phyloP scores from a whole-genome alignment of 2,797 vertebrate genomes.

The Cichlasoma orientale region DNA sequence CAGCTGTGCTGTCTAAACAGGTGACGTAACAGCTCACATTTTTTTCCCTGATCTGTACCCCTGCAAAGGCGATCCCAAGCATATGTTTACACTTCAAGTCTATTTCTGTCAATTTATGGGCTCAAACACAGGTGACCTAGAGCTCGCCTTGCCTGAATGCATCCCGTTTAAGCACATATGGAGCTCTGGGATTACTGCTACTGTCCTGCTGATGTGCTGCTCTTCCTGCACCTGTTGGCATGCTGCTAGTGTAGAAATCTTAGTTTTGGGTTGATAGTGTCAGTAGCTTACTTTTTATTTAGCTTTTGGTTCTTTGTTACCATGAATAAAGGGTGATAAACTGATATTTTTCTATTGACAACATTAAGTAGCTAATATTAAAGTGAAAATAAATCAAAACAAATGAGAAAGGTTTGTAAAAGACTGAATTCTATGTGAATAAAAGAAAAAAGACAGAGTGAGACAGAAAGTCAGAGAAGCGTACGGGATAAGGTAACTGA shows the following conservation, averaged over 20 bases:
- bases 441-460: not conserved
- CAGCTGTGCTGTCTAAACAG: not conserved
- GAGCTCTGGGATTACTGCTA: not conserved
- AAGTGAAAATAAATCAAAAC: not conserved
- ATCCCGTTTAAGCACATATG: not conserved
- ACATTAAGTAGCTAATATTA: not conserved
- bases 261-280: not conserved
- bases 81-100: not conserved
- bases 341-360: not conserved
- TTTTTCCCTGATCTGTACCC: not conserved
- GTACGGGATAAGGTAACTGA: constrained; percentile 35
- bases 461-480: not conserved
- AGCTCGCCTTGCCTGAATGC: not conserved
- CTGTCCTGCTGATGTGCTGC: not conserved
- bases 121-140: not conserved
- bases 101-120: not conserved
- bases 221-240: not conserved
- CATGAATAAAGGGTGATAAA: not conserved
- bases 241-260: not conserved
- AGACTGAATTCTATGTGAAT: not conserved
- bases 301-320: not conserved
- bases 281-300: not conserved
- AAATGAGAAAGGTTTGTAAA: not conserved
- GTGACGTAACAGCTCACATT: not conserved
- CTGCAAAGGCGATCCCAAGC: not conserved